These are phyloP conservation scores for Daktulosphaira vitifoliae DNA, from an alignment of 1,140 invertebrate genomes.

Conservation along the genomic window DNA sequence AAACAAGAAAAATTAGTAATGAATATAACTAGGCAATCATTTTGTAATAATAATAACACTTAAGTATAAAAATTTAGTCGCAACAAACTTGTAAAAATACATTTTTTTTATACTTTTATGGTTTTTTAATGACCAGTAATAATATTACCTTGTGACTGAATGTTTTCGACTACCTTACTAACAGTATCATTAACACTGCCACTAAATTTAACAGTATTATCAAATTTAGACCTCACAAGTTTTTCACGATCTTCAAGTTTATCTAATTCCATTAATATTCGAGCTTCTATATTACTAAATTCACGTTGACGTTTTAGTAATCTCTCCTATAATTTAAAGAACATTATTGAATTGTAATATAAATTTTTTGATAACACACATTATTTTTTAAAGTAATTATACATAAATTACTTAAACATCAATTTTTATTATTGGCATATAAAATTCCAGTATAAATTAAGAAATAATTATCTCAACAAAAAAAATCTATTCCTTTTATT, in stretches of 20 bases:
- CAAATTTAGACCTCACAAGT: slow-evolving; percentile 20
- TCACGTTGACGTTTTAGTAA: slow-evolving; percentile 18
- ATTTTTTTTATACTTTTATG: neutral
- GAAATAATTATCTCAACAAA: no score
- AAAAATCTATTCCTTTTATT: no score
- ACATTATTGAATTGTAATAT: no score
- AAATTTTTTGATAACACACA: no score
- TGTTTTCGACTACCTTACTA: slow-evolving; percentile 31
- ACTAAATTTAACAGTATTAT: slow-evolving; percentile 6
- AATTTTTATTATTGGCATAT: no score
- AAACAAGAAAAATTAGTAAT: neutral
- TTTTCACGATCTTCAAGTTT: slow-evolving; percentile 15
- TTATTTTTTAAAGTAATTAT: no score
- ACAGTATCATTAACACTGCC: slow-evolving; percentile 15
- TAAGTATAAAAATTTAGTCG: neutral
- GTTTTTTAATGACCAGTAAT: no score
- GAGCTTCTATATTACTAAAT: slow-evolving; percentile 24
- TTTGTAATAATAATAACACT: neutral
- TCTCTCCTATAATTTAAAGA: slow-evolving; percentile 6
- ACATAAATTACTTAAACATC: no score
- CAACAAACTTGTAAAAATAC: slow-evolving; percentile 19
- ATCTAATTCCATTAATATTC: slow-evolving; percentile 17
- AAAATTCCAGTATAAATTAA: no score
- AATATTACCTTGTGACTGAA: slow-evolving; percentile 25
- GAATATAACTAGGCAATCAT: no score